These are phyloP conservation scores for Leptothorax acervorum DNA, from an alignment of 2,888 invertebrate species.

Conservation along the genomic window DNA sequence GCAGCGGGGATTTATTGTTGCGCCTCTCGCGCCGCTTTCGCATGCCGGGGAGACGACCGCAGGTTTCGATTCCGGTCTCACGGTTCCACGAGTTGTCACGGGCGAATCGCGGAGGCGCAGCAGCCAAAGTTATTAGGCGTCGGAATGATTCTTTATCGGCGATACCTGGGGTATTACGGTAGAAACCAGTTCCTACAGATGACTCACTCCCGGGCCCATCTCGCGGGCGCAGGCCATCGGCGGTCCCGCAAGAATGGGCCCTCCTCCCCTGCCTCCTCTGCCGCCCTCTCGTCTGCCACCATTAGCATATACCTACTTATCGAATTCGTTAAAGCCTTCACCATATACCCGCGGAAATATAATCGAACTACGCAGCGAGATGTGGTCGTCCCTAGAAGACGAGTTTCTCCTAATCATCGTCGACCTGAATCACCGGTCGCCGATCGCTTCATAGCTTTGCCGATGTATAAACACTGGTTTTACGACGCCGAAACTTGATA, in stretches of 20 bases:
- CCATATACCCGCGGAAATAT: conserved; percentile 65
- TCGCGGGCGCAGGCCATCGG: conserved; percentile 37
- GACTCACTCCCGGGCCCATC: conserved; percentile 71
- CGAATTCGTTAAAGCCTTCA: conserved; percentile 72
- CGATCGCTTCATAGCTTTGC: background rate
- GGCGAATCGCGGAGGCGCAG: conserved; percentile 57
- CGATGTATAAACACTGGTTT: conserved; percentile 25
- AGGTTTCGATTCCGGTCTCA: conserved; percentile 62
- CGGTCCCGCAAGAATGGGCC: conserved; percentile 43
- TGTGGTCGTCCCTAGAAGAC: background rate
- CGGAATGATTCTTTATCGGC: conserved; percentile 71
- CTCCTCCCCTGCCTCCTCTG: background rate
- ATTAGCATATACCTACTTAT: conserved; percentile 75
- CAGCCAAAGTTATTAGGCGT: conserved; percentile 74
- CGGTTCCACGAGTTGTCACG: conserved; percentile 61
- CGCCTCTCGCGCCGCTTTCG: background rate
- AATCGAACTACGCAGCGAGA: conserved; percentile 43
- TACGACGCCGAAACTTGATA: conserved; percentile 37
- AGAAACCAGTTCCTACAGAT: conserved; percentile 74
- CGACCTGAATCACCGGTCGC: conserved; percentile 7
- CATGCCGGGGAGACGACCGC: background rate
- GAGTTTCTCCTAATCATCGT: conserved; percentile 29
- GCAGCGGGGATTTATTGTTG: conserved; percentile 3
- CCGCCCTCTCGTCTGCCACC: conserved; percentile 13
- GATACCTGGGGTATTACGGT: conserved; percentile 70